phyloP scores from a whole-genome alignment of 92 coral and sea anemone genomes.

The Phymanthus crucifer region DNA sequence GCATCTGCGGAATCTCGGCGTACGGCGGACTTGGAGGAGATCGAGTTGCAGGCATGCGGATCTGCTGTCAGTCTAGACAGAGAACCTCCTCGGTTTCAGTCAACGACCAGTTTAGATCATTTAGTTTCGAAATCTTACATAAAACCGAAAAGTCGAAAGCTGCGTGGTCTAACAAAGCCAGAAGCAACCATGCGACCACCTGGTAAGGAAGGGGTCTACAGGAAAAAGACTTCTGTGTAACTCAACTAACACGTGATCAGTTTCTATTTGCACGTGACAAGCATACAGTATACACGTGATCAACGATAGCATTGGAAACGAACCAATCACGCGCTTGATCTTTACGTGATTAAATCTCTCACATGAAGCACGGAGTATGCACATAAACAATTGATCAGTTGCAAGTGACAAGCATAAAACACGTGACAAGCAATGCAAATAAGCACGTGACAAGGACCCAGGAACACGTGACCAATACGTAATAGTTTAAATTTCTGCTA shows the following conservation, averaged over 20 bases:
- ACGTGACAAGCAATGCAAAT: background rate
- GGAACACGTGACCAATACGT: background rate
- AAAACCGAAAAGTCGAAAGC: slow-evolving; percentile 64
- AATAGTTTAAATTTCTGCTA: background rate
- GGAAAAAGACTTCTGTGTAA: slow-evolving; percentile 33
- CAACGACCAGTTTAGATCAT: slow-evolving; percentile 74
- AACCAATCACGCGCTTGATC: no score
- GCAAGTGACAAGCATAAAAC: background rate
- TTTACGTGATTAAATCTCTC: background rate
- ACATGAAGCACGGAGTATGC: background rate
- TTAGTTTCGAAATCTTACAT: slow-evolving; percentile 65
- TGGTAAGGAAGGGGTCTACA: slow-evolving; percentile 66
- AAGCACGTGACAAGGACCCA: background rate
- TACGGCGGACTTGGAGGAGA: slow-evolving; percentile 46
- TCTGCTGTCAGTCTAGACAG: slow-evolving; percentile 70
- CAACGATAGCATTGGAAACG: no score
- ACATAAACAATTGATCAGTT: background rate
- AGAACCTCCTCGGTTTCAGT: slow-evolving; percentile 58
- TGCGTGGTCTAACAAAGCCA: slow-evolving; percentile 67
- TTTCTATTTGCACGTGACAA: background rate
- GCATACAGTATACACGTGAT: background rate
- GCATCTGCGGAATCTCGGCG: background rate
- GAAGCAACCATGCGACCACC: slow-evolving; percentile 77
- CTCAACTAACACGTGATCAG: background rate
- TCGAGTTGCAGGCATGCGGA: slow-evolving; percentile 50